phyloP scores from a whole-genome alignment of 2,888 invertebrate species.

The Dicyrtoma fusca region DNA sequence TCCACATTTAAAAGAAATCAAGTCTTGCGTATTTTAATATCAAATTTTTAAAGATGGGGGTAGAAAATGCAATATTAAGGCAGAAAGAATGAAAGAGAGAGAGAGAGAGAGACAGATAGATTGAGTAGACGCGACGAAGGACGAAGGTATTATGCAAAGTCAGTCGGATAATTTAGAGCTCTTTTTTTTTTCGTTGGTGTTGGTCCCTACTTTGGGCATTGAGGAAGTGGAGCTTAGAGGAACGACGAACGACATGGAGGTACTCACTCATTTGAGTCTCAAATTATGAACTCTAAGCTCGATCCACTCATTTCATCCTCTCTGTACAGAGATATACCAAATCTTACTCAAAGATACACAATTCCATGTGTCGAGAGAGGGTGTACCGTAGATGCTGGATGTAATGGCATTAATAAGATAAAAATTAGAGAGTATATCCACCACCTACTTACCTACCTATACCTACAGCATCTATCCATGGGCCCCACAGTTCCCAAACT shows the following conservation, averaged over 20 bases:
- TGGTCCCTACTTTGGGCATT: constrained; percentile 21
- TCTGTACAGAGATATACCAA: not conserved
- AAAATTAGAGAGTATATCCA: constrained; percentile 8
- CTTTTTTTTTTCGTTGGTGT: constrained; percentile 30
- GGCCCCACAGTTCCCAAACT: no score
- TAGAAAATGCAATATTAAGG: constrained; percentile 44
- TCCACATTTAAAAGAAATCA: constrained; percentile 52
- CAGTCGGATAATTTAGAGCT: constrained; percentile 46
- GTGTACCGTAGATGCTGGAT: no score
- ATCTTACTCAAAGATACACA: not conserved
- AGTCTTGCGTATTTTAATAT: constrained; percentile 50
- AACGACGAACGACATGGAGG: not conserved
- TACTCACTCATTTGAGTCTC: not conserved
- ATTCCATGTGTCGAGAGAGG: not conserved
- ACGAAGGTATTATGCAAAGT: constrained; percentile 49
- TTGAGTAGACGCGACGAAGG: constrained; percentile 16
- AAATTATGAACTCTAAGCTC: constrained; percentile 15
- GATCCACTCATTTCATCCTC: not conserved
- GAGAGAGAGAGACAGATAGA: constrained; percentile 32
- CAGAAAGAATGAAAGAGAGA: no score
- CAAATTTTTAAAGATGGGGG: constrained; percentile 45
- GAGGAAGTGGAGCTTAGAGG: not conserved
- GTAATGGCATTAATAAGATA: constrained; percentile 25
- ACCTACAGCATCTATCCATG: no score
- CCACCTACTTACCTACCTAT: no score